A percentile compares a stretch with the other conserved stretches of the same genome.
Conservation (phyloP, 1,140 invertebrate species). For the Sarcophaga bullata region DNA sequence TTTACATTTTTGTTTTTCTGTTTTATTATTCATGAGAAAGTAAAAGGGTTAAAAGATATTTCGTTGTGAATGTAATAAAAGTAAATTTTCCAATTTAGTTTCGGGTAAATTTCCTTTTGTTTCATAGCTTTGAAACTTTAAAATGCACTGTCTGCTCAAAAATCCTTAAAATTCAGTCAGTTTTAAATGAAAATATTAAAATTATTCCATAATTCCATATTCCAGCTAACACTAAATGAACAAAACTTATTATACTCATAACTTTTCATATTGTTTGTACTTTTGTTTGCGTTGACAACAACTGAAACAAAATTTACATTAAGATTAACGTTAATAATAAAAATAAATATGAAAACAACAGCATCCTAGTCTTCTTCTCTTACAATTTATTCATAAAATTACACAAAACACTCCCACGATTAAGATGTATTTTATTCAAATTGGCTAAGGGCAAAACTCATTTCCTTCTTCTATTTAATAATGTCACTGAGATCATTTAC, state of each 20-base stretch:
- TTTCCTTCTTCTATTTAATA: no score
- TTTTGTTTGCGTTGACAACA: neutral
- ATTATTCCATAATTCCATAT: neutral
- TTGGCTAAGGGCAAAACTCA: neutral
- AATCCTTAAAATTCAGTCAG: no score
- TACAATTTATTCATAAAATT: slow-evolving; percentile 13
- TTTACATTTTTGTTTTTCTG: neutral
- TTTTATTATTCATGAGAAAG: neutral
- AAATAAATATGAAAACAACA: neutral
- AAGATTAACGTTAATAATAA: slow-evolving; percentile 30
- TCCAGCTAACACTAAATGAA: slow-evolving; percentile 16
- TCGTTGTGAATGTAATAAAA: no score
- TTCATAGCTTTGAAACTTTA: no score
- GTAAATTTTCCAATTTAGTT: no score
- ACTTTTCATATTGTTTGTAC: neutral
- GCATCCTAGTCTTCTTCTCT: slow-evolving; percentile 19
- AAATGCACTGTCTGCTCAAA: no score
- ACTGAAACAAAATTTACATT: slow-evolving; percentile 32
- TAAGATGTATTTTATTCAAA: neutral
- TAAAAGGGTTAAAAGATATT: neutral
- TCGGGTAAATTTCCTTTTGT: no score
- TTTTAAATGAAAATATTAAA: no score
- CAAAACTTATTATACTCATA: neutral
- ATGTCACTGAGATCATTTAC: no score
- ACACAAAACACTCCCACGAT: neutral